Conservation (phyloP, 2,888 invertebrate species). For the Argynnis bischoffii region DNA sequence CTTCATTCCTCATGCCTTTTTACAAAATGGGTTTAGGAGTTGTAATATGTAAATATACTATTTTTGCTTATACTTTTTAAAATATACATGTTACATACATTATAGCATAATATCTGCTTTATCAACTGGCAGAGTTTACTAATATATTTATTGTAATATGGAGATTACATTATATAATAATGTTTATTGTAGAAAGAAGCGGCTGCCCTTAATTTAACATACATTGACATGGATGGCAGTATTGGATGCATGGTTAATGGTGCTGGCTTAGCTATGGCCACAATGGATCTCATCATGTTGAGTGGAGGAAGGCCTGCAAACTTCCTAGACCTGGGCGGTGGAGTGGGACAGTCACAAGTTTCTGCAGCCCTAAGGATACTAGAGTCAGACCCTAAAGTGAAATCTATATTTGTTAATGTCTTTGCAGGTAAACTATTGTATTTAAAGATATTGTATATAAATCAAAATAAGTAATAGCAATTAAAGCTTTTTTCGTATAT, state of each 20-base stretch:
- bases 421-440: slow-evolving; percentile 87
- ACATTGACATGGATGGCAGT: slow-evolving; percentile 98
- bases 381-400: slow-evolving; percentile 93
- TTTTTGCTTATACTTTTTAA: too few relatives aligned
- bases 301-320: slow-evolving; percentile 98
- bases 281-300: slow-evolving; percentile 99
- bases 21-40: too few relatives aligned
- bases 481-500: too few relatives aligned
- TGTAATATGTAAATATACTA: too few relatives aligned
- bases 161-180: background rate
- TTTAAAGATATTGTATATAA: background rate
- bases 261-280: slow-evolving; percentile 99
- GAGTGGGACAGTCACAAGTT: slow-evolving; percentile 97
- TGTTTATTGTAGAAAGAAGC: slow-evolving; percentile 87
- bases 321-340: slow-evolving; percentile 98
- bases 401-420: slow-evolving; percentile 97
- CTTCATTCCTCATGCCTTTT: too few relatives aligned
- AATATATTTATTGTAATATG: background rate
- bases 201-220: slow-evolving; percentile 93
- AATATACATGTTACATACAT: too few relatives aligned
- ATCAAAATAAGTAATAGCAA: too few relatives aligned
- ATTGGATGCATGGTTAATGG: slow-evolving; percentile 99
- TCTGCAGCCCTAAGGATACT: slow-evolving; percentile 95
- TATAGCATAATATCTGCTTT: too few relatives aligned
- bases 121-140: too few relatives aligned